These are phyloP conservation scores for Henicopernis longicauda DNA, from an alignment of 2,113 vertebrate species.

Conservation along the genomic window DNA sequence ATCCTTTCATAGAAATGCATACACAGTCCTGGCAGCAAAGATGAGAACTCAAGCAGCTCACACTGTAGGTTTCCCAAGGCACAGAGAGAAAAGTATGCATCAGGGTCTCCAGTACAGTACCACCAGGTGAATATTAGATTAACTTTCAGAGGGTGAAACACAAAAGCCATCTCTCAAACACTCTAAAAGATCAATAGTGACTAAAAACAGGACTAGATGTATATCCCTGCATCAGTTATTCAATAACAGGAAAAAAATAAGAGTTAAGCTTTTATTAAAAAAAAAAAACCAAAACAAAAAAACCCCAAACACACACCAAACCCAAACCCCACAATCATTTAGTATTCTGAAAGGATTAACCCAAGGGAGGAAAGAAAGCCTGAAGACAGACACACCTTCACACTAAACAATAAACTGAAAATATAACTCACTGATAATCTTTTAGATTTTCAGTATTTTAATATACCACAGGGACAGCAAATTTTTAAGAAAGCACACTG, in stretches of 20 bases:
- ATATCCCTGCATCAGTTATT: not conserved
- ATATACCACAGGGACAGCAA: not conserved
- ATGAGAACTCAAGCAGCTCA: not conserved
- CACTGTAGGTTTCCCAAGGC: not conserved
- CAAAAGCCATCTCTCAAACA: not conserved
- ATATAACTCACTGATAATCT: not conserved
- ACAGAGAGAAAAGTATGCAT: not conserved
- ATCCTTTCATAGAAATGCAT: not conserved
- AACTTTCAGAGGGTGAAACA: not conserved
- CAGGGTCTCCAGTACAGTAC: not conserved
- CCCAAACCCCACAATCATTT: not conserved
- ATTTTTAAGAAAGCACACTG: not conserved
- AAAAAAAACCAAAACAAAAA: no score
- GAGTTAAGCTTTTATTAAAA: not conserved
- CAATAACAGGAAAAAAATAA: not conserved
- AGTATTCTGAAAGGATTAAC: not conserved
- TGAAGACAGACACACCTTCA: not conserved
- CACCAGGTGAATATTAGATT: not conserved
- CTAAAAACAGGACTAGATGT: not conserved
- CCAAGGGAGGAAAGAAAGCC: not conserved
- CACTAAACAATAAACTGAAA: not conserved
- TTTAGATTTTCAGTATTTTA: not conserved
- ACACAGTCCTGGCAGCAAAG: not conserved
- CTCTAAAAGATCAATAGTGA: not conserved
- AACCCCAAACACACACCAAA: no score